These are phyloP conservation scores for Abramis brama DNA, from an alignment of 2,113 vertebrate species.

Conservation along the genomic window DNA sequence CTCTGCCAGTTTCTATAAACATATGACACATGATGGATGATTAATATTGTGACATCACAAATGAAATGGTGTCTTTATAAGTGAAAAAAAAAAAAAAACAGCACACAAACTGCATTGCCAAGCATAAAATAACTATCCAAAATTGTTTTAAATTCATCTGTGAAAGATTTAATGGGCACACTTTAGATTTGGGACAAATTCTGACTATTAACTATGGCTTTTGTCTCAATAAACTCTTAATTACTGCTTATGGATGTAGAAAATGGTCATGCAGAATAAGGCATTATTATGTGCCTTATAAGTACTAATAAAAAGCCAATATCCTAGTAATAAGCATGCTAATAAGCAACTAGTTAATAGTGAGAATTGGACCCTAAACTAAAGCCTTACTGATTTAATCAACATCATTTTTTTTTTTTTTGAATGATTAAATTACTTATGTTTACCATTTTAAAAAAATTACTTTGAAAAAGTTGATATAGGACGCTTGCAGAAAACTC, in stretches of 20 bases:
- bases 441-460: not conserved
- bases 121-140: not conserved
- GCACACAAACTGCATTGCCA: not conserved
- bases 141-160: not conserved
- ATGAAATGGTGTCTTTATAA: slow-evolving; percentile 17
- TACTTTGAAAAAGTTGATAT: not conserved
- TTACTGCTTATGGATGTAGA: too few species aligned
- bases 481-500: not conserved
- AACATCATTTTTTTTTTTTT: not conserved
- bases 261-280: too few species aligned
- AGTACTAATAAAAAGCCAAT: too few species aligned
- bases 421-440: not conserved
- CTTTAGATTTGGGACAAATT: too few species aligned
- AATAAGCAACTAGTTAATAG: too few species aligned
- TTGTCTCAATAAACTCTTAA: too few species aligned
- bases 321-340: too few species aligned
- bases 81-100: slow-evolving; percentile 31
- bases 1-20: slow-evolving; percentile 57
- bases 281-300: too few species aligned
- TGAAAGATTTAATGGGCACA: not conserved
- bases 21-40: slow-evolving; percentile 65
- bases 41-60: slow-evolving; percentile 59
- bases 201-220: too few species aligned
- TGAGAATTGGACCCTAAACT: too few species aligned
- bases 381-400: not conserved